Evolutionary conservation across 2,113 vertebrate species (phyloP).

Genomic region (Rhinoderma darwinii): DNA sequence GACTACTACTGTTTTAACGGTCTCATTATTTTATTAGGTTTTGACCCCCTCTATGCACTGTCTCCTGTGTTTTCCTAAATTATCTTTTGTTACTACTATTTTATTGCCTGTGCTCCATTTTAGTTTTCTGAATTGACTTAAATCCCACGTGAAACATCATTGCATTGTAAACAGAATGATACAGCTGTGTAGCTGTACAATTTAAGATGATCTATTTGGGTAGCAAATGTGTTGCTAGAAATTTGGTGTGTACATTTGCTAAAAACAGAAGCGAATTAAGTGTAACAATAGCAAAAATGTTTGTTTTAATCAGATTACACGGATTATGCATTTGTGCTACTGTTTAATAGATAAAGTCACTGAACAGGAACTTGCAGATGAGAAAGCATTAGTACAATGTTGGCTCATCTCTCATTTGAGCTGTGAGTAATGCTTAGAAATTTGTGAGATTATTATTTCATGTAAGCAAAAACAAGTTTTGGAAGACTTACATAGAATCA

Average conservation of each 20-base stretch:
- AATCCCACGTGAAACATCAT: not conserved
- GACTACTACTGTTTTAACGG: not conserved
- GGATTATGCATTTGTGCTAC: constrained; percentile 36
- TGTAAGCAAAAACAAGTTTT: not conserved
- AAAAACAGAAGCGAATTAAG: constrained; percentile 43
- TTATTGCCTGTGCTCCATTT: not conserved
- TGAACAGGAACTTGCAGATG: constrained; percentile 29
- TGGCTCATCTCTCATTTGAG: constrained; percentile 42
- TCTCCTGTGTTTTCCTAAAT: constrained; percentile 18
- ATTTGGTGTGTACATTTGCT: not conserved
- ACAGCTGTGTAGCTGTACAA: not conserved
- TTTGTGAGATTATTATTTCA: constrained; percentile 43
- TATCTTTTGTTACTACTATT: not conserved
- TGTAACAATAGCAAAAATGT: constrained; percentile 49
- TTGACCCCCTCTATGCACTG: not conserved
- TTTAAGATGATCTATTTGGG: not conserved
- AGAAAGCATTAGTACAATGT: constrained; percentile 33
- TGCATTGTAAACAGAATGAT: not conserved
- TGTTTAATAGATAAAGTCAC: constrained; percentile 37
- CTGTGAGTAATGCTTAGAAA: constrained; percentile 13
- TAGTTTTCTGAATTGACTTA: constrained; percentile 24
- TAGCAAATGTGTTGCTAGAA: not conserved
- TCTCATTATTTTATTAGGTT: constrained; percentile 25
- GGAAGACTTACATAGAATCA: not conserved
- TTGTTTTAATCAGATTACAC: constrained; percentile 52